Evolutionary conservation across 2,113 vertebrate genomes (phyloP).

Genomic region (Dicrurus megarhynchus): DNA sequence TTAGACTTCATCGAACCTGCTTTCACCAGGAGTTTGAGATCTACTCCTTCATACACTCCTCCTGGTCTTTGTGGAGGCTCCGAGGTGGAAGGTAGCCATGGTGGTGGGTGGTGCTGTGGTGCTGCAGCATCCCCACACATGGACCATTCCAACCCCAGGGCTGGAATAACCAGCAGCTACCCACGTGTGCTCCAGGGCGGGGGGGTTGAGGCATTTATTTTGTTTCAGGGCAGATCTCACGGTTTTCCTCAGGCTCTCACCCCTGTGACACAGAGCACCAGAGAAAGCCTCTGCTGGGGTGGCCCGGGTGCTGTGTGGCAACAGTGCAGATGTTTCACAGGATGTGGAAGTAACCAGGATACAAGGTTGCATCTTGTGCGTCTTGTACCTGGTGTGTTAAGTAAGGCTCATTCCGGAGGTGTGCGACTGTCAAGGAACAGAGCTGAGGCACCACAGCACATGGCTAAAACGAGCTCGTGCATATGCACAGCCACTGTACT

Average conservation of each 20-base stretch:
- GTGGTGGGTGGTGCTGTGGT: background rate
- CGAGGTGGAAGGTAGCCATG: fast-evolving
- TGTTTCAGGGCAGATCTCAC: background rate
- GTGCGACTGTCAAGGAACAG: background rate
- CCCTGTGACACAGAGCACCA: background rate
- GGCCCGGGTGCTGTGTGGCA: fast-evolving
- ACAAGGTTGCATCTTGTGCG: too few relatives aligned
- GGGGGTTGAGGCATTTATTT: fast-evolving
- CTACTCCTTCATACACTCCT: fast-evolving
- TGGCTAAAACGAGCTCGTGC: fast-evolving
- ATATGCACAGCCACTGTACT: background rate
- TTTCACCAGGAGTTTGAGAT: background rate
- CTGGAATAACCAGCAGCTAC: background rate
- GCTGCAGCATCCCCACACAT: background rate
- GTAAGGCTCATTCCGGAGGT: background rate
- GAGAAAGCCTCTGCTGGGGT: too few relatives aligned
- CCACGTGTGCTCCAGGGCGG: fast-evolving
- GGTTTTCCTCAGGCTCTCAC: background rate
- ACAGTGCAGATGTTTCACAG: background rate
- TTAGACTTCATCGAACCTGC: background rate
- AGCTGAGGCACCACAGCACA: background rate
- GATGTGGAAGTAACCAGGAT: background rate
- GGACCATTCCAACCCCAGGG: background rate
- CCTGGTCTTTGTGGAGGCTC: background rate
- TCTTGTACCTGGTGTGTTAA: background rate